These are phyloP conservation scores for Myotis pilosus DNA, from an alignment of 2,797 vertebrate genomes.

Conservation along the genomic window DNA sequence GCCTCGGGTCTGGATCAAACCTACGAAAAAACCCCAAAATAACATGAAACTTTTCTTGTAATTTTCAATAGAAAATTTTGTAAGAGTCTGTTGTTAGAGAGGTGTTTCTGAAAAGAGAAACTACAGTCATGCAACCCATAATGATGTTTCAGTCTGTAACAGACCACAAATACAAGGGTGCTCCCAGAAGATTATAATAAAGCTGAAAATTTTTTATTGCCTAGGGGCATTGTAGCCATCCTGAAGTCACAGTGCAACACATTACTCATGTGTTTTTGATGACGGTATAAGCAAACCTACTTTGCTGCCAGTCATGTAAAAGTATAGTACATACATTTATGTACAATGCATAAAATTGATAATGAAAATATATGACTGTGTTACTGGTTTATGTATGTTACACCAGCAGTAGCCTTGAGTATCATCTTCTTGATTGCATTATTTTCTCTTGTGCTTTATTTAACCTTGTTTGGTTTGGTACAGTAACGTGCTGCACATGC, in stretches of 20 bases:
- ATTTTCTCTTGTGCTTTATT: not conserved
- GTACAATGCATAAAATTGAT: not conserved
- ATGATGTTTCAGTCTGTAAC: not conserved
- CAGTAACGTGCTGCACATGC: not conserved
- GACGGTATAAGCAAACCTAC: not conserved
- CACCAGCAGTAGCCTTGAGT: not conserved
- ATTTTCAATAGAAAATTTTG: constrained; percentile 48
- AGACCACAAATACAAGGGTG: not conserved
- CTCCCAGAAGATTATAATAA: not conserved
- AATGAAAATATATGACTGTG: not conserved
- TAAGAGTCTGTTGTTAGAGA: constrained; percentile 35
- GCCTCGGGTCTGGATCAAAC: not conserved
- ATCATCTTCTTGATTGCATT: not conserved
- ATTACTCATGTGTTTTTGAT: not conserved
- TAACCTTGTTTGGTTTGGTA: not conserved
- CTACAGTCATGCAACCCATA: not conserved
- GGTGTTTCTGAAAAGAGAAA: constrained; percentile 1
- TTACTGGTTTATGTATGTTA: not conserved
- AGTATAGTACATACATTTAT: not conserved
- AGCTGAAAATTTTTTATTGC: not conserved
- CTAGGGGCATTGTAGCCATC: not conserved
- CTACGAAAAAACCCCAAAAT: not conserved
- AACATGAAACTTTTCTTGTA: not conserved
- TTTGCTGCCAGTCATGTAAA: not conserved
- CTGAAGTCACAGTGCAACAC: not conserved